These are phyloP conservation scores for Podotricha telesiphe DNA, from an alignment of 2,888 invertebrate genomes.

Conservation along the genomic window DNA sequence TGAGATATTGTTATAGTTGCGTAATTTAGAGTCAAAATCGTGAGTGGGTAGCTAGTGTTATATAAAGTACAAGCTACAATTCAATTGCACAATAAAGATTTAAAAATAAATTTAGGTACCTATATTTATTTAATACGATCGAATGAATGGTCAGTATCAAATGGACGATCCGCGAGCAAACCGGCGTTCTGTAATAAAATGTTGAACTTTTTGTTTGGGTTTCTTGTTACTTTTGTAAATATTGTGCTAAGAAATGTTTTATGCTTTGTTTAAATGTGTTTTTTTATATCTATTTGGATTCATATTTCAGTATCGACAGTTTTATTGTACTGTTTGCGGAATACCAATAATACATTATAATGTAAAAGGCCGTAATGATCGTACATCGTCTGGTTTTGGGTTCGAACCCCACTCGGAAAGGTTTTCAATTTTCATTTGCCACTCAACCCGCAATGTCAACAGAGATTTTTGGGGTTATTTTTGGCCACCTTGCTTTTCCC, in stretches of 20 bases:
- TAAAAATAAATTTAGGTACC: not conserved
- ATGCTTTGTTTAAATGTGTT: conserved; percentile 43
- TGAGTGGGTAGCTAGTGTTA: not conserved
- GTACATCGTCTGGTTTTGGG: too few relatives aligned
- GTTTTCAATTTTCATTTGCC: too few relatives aligned
- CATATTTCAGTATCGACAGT: conserved; percentile 46
- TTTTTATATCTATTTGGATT: conserved; percentile 48
- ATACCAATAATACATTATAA: conserved; percentile 21
- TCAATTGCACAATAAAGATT: conserved; percentile 4
- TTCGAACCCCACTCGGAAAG: too few relatives aligned
- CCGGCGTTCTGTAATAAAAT: conserved; percentile 9
- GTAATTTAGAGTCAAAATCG: too few relatives aligned
- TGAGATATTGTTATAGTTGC: too few relatives aligned
- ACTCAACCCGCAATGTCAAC: too few relatives aligned
- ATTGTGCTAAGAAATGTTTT: conserved; percentile 37
- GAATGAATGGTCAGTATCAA: conserved; percentile 12
- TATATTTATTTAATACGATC: not conserved
- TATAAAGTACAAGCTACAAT: not conserved
- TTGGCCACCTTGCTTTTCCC: too few relatives aligned
- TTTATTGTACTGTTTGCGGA: conserved; percentile 38
- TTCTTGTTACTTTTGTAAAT: conserved; percentile 22
- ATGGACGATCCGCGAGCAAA: not conserved
- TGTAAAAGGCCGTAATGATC: not conserved
- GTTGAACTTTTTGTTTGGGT: not conserved
- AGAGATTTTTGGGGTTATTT: too few relatives aligned